These are phyloP conservation scores for Drosophila mimica DNA, from an alignment of 2,888 invertebrate genomes.

Conservation along the genomic window DNA sequence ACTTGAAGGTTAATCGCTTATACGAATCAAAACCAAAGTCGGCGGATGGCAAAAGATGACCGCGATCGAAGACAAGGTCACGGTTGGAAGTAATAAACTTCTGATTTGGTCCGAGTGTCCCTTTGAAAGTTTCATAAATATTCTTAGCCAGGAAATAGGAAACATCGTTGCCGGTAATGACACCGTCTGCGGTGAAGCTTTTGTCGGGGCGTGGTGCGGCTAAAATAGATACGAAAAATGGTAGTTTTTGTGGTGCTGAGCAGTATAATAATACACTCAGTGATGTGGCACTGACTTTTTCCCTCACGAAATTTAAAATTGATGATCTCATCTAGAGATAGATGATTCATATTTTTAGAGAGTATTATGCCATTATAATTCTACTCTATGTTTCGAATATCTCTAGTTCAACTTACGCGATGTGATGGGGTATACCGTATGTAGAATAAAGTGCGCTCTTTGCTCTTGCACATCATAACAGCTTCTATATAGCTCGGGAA, in stretches of 20 bases:
- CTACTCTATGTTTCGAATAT: background rate
- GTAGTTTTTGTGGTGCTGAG: background rate
- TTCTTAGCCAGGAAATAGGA: constrained; percentile 36
- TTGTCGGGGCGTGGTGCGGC: constrained; percentile 24
- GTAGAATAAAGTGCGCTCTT: constrained; percentile 38
- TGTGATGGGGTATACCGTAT: constrained; percentile 24
- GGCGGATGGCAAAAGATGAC: constrained; percentile 85
- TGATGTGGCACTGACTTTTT: too few relatives aligned
- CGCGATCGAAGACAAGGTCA: constrained; percentile 81
- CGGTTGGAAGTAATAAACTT: background rate
- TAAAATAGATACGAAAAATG: background rate
- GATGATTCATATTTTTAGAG: background rate
- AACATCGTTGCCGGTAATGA: constrained; percentile 35
- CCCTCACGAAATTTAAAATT: too few relatives aligned
- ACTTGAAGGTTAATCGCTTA: constrained; percentile 85
- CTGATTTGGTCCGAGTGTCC: constrained; percentile 37
- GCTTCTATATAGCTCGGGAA: constrained; percentile 62
- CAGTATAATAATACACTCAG: too few relatives aligned
- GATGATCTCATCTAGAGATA: too few relatives aligned
- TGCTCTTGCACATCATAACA: constrained; percentile 34
- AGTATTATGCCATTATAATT: background rate
- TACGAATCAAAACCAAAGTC: constrained; percentile 85
- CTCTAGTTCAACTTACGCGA: constrained; percentile 36
- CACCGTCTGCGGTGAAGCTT: constrained; percentile 38
- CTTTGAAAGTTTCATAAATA: constrained; percentile 46